These are phyloP conservation scores for Leucoma salicis DNA, from an alignment of 2,888 invertebrate species.

Conservation along the genomic window DNA sequence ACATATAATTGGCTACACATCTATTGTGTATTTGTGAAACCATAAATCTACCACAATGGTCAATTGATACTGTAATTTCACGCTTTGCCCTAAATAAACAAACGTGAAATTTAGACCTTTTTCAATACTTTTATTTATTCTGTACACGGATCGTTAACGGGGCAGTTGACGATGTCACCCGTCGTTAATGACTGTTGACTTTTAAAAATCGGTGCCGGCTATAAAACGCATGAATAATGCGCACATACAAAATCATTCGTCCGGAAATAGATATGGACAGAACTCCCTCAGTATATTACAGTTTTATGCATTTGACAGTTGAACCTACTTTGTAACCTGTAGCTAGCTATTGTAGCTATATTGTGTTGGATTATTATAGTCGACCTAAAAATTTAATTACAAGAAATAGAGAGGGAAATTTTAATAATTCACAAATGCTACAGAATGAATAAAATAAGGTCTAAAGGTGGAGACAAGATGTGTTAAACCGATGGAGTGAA, in stretches of 20 bases:
- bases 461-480: too few species aligned
- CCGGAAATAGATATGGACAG: slow-evolving; percentile 29
- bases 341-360: too few species aligned
- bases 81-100: slow-evolving; percentile 11
- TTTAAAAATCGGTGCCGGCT: slow-evolving; percentile 25
- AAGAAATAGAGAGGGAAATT: too few species aligned
- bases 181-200: slow-evolving; percentile 26
- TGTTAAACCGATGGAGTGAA: too few species aligned
- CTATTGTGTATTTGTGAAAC: background rate
- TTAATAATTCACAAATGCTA: too few species aligned
- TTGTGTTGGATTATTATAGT: slow-evolving; percentile 7
- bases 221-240: slow-evolving; percentile 29
- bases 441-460: too few species aligned
- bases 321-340: too few species aligned
- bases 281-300: slow-evolving; percentile 20
- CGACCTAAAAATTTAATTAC: slow-evolving; percentile 2
- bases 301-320: slow-evolving; percentile 13
- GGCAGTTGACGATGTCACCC: slow-evolving; percentile 22
- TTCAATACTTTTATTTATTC: slow-evolving; percentile 22
- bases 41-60: slow-evolving; percentile 6
- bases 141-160: slow-evolving; percentile 16
- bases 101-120: slow-evolving; percentile 14
- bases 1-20: too few species aligned
- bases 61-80: slow-evolving; percentile 6
- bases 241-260: slow-evolving; percentile 22